These are phyloP conservation scores for Drosophila kohkoa DNA, from an alignment of 1,140 invertebrate species.

Conservation along the genomic window DNA sequence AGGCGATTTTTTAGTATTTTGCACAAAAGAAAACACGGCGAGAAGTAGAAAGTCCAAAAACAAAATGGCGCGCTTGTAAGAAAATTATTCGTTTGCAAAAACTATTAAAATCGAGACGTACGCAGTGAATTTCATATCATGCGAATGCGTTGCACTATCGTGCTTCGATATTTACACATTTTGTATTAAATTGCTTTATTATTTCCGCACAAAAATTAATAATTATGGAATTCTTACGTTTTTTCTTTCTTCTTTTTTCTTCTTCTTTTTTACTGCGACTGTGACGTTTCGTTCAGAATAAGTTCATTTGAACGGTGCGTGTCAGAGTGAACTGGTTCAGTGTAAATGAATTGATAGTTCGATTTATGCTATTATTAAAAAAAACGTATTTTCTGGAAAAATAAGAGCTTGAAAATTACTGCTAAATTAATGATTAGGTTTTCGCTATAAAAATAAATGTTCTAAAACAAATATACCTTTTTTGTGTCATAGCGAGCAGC, in stretches of 20 bases:
- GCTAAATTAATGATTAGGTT: neutral
- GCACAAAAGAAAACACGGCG: conserved; percentile 64
- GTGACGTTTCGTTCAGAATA: conserved; percentile 21
- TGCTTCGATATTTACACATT: conserved; percentile 27
- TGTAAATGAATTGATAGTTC: neutral
- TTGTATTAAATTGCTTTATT: conserved; percentile 42
- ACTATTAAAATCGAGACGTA: neutral
- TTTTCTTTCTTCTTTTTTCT: conserved; percentile 69
- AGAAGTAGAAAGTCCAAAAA: conserved; percentile 70
- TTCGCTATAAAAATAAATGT: too few species aligned
- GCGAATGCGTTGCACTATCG: conserved; percentile 14
- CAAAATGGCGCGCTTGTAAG: conserved; percentile 75
- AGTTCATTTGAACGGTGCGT: conserved; percentile 9
- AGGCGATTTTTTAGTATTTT: conserved; percentile 54
- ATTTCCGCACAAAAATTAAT: conserved; percentile 45
- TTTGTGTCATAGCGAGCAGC: too few species aligned
- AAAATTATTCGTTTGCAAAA: conserved; percentile 64
- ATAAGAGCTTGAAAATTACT: neutral
- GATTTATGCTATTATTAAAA: neutral
- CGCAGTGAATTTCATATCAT: conserved; percentile 14
- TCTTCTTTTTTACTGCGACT: conserved; percentile 40
- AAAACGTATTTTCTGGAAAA: neutral
- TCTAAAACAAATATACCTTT: too few species aligned
- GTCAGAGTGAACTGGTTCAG: neutral
- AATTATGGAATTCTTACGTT: conserved; percentile 72